Conservation (phyloP, 2,113 vertebrate species). For the Corythoichthys intestinalis region DNA sequence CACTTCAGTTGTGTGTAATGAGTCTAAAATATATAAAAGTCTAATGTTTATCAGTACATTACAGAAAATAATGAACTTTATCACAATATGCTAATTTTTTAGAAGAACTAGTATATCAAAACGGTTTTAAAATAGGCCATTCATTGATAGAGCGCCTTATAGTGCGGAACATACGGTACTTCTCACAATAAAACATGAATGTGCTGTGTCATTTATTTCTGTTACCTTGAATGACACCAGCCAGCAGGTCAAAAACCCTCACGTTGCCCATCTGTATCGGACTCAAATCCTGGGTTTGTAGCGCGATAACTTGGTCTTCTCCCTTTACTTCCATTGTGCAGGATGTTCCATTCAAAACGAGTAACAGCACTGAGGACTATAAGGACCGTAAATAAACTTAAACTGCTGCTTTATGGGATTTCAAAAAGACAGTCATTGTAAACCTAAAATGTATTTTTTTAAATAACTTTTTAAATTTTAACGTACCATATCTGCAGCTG, state of each 20-base stretch:
- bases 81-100: no score
- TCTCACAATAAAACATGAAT: background rate
- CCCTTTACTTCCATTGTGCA: constrained; percentile 79
- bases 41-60: no score
- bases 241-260: constrained; percentile 78
- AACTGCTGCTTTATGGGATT: background rate
- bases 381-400: constrained; percentile 16
- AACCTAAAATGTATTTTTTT: background rate
- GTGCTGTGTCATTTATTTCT: background rate
- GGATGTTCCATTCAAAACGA: constrained; percentile 76
- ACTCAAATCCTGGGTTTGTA: constrained; percentile 74
- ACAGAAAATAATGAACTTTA: no score
- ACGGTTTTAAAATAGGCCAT: no score
- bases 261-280: constrained; percentile 81
- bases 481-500: constrained; percentile 78
- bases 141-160: no score
- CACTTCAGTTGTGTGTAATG: no score
- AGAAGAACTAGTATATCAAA: no score
- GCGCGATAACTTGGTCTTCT: constrained; percentile 79
- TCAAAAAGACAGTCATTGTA: background rate
- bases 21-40: no score
- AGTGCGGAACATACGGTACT: no score
- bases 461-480: background rate
- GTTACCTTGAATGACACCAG: constrained; percentile 73
- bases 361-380: constrained; percentile 84